A percentile compares a stretch with the other conserved stretches of the same genome.
Conservation (phyloP, 2,113 vertebrate species). For the Melierax canorus region DNA sequence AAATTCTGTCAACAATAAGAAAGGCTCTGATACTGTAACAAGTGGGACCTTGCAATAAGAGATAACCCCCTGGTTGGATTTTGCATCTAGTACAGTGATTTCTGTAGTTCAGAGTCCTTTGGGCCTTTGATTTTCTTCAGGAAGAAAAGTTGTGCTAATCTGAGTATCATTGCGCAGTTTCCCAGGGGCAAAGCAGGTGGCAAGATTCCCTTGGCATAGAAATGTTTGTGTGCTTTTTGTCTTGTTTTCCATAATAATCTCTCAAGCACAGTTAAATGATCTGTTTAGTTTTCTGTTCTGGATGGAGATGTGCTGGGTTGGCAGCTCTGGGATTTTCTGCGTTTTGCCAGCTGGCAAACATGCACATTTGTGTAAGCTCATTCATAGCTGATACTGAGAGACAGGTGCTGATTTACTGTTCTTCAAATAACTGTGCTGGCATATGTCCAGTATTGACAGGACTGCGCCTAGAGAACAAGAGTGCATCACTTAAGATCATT, state of each 20-base stretch:
- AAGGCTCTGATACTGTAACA: background rate
- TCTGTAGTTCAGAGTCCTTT: background rate
- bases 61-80: background rate
- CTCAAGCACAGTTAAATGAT: conserved; percentile 23
- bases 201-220: conserved; percentile 11
- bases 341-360: conserved; percentile 59
- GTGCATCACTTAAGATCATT: background rate
- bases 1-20: background rate
- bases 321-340: conserved; percentile 52
- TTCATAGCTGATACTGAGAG: conserved; percentile 58
- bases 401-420: conserved; percentile 68
- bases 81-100: background rate
- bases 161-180: background rate
- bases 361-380: conserved; percentile 53
- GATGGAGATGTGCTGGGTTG: conserved; percentile 54
- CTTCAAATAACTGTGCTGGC: conserved; percentile 52
- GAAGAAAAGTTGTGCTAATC: background rate
- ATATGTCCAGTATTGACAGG: background rate
- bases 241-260: conserved; percentile 25
- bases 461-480: background rate
- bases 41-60: background rate
- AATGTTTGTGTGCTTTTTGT: conserved; percentile 21
- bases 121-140: background rate
- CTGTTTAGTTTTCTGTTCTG: conserved; percentile 41
- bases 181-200: background rate